phyloP scores from a whole-genome alignment of 2,113 vertebrate genomes.

The Colossoma macropomum region DNA sequence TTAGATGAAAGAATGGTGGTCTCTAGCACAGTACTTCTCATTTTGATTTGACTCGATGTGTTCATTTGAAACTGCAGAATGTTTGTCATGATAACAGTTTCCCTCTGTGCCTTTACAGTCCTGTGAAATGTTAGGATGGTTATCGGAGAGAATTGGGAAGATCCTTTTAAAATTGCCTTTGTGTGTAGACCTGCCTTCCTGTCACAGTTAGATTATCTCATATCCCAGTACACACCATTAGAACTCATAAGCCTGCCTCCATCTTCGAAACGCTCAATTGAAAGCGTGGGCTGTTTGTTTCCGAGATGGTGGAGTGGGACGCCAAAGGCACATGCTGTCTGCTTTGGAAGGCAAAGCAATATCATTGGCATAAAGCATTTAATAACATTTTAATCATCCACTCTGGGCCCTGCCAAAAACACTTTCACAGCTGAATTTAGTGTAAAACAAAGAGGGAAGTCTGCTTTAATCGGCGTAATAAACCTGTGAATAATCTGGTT shows the following conservation, averaged over 20 bases:
- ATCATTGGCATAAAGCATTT: conserved; percentile 60
- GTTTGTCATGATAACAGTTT: not conserved
- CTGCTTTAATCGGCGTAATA: conserved; percentile 47
- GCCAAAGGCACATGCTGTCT: conserved; percentile 49
- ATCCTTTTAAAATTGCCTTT: conserved; percentile 37
- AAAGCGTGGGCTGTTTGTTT: conserved; percentile 53
- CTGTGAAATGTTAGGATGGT: not conserved
- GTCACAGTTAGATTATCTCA: conserved; percentile 44
- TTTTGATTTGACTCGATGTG: not conserved
- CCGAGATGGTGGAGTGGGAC: conserved; percentile 40
- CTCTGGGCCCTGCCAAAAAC: conserved; percentile 52
- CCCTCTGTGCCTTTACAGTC: not conserved
- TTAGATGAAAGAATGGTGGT: too few relatives aligned
- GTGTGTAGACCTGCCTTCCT: conserved; percentile 17
- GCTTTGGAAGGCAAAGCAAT: conserved; percentile 54
- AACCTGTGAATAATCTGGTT: conserved; percentile 44
- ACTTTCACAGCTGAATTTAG: conserved; percentile 55
- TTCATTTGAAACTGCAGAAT: not conserved
- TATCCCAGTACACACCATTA: conserved; percentile 47
- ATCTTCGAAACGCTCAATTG: conserved; percentile 42
- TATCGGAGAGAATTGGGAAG: conserved; percentile 32
- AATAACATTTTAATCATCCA: conserved; percentile 61
- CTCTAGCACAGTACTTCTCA: too few relatives aligned
- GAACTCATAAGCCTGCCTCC: conserved; percentile 43
- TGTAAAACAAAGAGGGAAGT: conserved; percentile 26